These are phyloP conservation scores for Malurus cyaneus DNA, from an alignment of 2,113 vertebrate genomes.

Conservation along the genomic window DNA sequence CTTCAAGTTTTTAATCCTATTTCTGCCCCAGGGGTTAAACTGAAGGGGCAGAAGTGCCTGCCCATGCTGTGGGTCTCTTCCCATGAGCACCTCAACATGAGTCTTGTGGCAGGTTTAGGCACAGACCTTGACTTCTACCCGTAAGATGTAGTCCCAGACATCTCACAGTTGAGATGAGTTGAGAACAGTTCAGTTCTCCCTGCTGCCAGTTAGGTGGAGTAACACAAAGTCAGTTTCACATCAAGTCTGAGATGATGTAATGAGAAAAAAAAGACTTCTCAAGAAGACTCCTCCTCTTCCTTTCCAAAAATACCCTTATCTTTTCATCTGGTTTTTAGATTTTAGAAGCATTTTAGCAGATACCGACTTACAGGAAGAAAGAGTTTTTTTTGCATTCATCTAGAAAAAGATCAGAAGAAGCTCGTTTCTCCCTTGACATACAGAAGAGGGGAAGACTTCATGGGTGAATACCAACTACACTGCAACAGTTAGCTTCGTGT, in stretches of 20 bases:
- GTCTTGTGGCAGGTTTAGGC: background rate
- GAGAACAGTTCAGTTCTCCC: background rate
- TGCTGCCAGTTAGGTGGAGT: background rate
- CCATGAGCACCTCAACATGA: rapidly evolving
- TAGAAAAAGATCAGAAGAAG: background rate
- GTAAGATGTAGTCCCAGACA: background rate
- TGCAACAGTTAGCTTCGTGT: background rate
- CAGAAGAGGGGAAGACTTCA: background rate
- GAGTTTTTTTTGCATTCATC: background rate
- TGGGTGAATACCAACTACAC: background rate
- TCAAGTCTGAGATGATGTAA: background rate
- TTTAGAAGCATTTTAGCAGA: background rate
- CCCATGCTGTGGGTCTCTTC: background rate
- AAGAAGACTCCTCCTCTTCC: background rate
- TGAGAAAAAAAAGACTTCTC: background rate
- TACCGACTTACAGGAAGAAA: background rate
- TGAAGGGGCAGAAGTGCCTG: background rate
- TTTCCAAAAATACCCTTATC: background rate
- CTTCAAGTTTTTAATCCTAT: background rate
- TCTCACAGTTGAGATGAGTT: background rate
- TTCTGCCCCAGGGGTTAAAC: background rate
- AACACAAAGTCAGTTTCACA: background rate
- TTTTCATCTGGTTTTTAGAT: background rate
- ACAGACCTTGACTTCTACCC: background rate
- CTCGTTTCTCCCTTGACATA: background rate